Percentiles rank a stretch among this genome's conserved stretches.
phyloP scores from a whole-genome alignment of 2,797 vertebrate genomes.

The Catharus ustulatus region DNA sequence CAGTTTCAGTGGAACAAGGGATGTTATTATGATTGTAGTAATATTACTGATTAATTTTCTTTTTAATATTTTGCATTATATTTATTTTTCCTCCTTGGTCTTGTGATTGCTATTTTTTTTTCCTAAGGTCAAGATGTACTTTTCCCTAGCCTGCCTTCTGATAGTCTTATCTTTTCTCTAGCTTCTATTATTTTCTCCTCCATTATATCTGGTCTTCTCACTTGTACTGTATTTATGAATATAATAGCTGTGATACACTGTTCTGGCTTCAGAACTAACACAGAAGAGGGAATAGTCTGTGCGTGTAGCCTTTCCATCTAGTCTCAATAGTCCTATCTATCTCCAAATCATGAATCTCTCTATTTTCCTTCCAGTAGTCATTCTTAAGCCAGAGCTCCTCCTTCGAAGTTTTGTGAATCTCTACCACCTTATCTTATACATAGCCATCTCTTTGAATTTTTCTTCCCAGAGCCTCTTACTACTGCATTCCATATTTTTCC shows the following conservation, averaged over 20 bases:
- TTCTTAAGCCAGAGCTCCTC: neutral
- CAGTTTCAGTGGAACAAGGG: neutral
- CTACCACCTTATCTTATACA: neutral
- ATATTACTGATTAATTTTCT: neutral
- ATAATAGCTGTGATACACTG: neutral
- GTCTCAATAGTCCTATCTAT: neutral
- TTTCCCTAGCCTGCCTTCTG: neutral
- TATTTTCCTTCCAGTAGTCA: neutral
- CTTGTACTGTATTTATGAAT: neutral
- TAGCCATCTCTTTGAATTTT: neutral
- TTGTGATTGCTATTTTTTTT: neutral
- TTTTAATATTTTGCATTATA: neutral
- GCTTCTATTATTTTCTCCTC: neutral
- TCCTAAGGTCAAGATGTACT: neutral
- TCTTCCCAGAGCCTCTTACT: neutral
- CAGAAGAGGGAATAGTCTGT: neutral
- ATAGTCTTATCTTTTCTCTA: neutral
- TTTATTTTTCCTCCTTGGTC: neutral
- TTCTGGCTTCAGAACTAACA: neutral
- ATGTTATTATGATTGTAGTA: neutral
- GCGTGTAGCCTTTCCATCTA: neutral
- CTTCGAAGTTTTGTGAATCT: rapidly evolving
- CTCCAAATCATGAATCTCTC: neutral
- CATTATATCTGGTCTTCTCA: neutral
- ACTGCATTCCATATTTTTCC: neutral